Conservation (phyloP, 2,888 invertebrate species). For the Carpatolechia fugitivella region DNA sequence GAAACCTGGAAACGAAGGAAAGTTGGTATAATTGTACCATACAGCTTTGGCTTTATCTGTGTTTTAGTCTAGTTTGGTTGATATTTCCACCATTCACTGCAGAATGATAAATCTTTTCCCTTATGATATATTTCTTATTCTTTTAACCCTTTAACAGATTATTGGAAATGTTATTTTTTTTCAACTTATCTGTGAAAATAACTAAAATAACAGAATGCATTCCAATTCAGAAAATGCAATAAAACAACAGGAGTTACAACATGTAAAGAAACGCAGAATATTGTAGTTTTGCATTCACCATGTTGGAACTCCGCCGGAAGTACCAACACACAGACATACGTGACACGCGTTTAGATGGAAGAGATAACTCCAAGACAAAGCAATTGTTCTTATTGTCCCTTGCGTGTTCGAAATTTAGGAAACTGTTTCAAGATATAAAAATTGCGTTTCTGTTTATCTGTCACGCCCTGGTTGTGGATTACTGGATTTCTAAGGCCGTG, state of each 20-base stretch:
- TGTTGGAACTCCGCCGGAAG: conserved; percentile 4
- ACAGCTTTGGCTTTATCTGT: neutral
- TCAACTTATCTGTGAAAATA: too few relatives aligned
- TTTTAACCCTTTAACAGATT: too few relatives aligned
- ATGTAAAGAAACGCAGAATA: neutral
- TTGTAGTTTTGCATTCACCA: conserved; percentile 3
- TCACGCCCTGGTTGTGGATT: conserved; percentile 18
- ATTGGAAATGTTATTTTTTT: too few relatives aligned
- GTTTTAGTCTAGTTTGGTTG: too few relatives aligned
- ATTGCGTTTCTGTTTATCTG: conserved; percentile 9
- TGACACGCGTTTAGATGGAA: conserved; percentile 13
- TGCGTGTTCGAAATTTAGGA: conserved; percentile 20
- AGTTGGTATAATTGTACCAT: too few relatives aligned
- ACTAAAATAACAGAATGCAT: too few relatives aligned
- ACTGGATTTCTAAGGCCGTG: neutral
- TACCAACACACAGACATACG: conserved; percentile 13
- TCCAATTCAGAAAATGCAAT: neutral
- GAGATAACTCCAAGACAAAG: conserved; percentile 22
- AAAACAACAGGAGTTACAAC: neutral
- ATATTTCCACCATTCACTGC: too few relatives aligned
- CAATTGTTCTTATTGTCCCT: conserved; percentile 21
- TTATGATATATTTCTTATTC: too few relatives aligned
- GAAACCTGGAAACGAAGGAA: conserved; percentile 81
- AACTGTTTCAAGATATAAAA: neutral
- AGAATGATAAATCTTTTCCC: too few relatives aligned